Evolutionary conservation across 2,888 invertebrate species (phyloP).

Genomic region (Coelinius sp.): DNA sequence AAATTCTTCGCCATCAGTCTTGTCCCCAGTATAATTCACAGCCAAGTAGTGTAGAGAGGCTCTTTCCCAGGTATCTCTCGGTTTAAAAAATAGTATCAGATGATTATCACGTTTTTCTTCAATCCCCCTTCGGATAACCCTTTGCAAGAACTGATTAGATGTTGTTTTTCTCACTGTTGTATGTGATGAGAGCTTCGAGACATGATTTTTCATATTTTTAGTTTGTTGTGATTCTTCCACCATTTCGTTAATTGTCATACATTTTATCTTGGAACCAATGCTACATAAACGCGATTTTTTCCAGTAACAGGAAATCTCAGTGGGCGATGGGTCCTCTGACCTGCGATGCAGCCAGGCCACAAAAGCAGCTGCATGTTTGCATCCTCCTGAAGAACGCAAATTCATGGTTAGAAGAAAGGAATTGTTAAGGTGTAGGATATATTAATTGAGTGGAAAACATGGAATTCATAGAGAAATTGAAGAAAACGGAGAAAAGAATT

Average conservation of each 20-base stretch:
- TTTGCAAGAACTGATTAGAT: not conserved
- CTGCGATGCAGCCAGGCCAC: conserved; percentile 23
- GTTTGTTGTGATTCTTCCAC: not conserved
- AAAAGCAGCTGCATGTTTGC: conserved; percentile 28
- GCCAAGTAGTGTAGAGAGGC: conserved; percentile 1
- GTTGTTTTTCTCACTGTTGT: too few relatives aligned
- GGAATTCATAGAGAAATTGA: too few relatives aligned
- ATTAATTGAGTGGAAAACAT: too few relatives aligned
- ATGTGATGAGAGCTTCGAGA: not conserved
- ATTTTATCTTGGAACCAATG: not conserved
- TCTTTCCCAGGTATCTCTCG: not conserved
- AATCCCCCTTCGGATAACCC: not conserved
- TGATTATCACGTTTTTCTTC: not conserved
- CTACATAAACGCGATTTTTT: conserved; percentile 15
- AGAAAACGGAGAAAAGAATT: too few relatives aligned
- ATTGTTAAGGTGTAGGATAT: too few relatives aligned
- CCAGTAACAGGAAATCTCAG: conserved; percentile 25
- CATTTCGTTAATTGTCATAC: not conserved
- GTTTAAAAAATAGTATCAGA: not conserved
- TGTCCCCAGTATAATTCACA: conserved; percentile 23
- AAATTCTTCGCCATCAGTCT: not conserved
- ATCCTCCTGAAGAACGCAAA: not conserved
- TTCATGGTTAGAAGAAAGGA: not conserved
- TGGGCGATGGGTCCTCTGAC: conserved; percentile 23
- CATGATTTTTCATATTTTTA: too few relatives aligned